Percentiles rank a stretch among this genome's conserved stretches.
phyloP scores from a whole-genome alignment of 1,140 invertebrate species.

The Gonatopus flavifemur region DNA sequence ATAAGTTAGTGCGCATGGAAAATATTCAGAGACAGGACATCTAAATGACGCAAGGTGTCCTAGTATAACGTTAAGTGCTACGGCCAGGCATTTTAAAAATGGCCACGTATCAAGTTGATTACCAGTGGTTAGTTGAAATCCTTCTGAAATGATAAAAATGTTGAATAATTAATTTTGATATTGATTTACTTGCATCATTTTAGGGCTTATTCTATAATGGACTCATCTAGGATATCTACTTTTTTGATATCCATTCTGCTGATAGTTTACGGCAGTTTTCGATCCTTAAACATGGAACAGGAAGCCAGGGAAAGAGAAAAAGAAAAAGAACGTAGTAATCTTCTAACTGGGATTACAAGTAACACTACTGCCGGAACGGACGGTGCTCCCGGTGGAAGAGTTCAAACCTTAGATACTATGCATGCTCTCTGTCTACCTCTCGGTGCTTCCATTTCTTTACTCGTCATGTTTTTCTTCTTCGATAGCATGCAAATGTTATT shows the following conservation, averaged over 20 bases:
- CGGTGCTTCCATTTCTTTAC: slow-evolving; percentile 91
- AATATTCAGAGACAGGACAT: slow-evolving; percentile 36
- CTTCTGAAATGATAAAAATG: background rate
- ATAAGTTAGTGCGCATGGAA: slow-evolving; percentile 37
- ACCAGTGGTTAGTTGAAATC: slow-evolving; percentile 53
- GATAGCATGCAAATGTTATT: slow-evolving; percentile 98
- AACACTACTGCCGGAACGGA: slow-evolving; percentile 40
- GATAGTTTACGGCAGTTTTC: slow-evolving; percentile 94
- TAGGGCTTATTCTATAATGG: slow-evolving; percentile 94
- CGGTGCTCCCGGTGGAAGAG: slow-evolving; percentile 63
- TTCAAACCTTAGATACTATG: slow-evolving; percentile 94
- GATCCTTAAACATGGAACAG: slow-evolving; percentile 91
- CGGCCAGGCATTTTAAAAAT: slow-evolving; percentile 52
- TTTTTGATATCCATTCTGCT: slow-evolving; percentile 96
- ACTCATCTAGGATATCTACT: slow-evolving; percentile 93
- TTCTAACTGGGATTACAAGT: slow-evolving; percentile 56
- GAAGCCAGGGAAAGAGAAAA: slow-evolving; percentile 84
- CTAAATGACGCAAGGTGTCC: slow-evolving; percentile 51
- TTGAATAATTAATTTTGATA: background rate
- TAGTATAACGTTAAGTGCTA: slow-evolving; percentile 46
- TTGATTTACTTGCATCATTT: slow-evolving; percentile 19
- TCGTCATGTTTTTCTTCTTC: slow-evolving; percentile 99
- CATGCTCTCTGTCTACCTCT: slow-evolving; percentile 95
- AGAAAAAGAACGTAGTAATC: slow-evolving; percentile 71
- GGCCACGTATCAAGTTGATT: slow-evolving; percentile 59